Base-by-base conservation (phyloP, 2,888 invertebrate genomes). In the Temnothorax unifasciatus region DNA sequence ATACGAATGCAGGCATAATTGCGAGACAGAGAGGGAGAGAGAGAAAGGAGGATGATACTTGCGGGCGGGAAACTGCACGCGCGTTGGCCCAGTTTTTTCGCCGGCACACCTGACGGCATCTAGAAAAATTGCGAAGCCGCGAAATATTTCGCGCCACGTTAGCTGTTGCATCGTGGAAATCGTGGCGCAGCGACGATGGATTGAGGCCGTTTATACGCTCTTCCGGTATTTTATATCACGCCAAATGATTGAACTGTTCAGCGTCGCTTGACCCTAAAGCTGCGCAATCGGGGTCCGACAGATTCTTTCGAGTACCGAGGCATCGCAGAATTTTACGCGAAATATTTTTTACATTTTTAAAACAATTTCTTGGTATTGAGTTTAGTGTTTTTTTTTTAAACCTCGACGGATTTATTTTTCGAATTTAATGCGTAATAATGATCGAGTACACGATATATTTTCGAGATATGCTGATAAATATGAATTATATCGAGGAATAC, bases 261-360 rank as follows among this genome's bases (percentile, higher is more conserved):
- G 15, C 79, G 71, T 79, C 79, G 71, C 79, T 71, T 79, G 79
- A 71, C 79, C 79, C 79, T 79, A 79, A 95, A 1, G 66, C 95
- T 95, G 95, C 94, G 34, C 47, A 6, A 79, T 18, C 61, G 66
- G 66, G 50, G 21, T 57, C 71, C 54, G 38, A 25, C 66, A 25
- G 50, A 61, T 82, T 47, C 47, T 15, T 44, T 44, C n/a, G 11
- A 18, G 29, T 25, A 2, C 34, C 18, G 15, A 44, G 59, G 47
- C 44, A 75, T 34, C n/a, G 8, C 2, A 21, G 11, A 38, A 25
- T 5, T 18, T 21, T 61, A 21, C 11, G n/a, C 11, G n/a, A 34
- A 15, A 21, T 47, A 50, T 64, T 38, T 63, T 34, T 3, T 15
- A 5, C 0, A 50, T 6, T 75, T 38, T 3, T 18, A 9, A 38